A percentile compares a stretch with the other conserved stretches of the same genome.
phyloP scores from a whole-genome alignment of 2,113 vertebrate genomes.

The Platichthys flesus region DNA sequence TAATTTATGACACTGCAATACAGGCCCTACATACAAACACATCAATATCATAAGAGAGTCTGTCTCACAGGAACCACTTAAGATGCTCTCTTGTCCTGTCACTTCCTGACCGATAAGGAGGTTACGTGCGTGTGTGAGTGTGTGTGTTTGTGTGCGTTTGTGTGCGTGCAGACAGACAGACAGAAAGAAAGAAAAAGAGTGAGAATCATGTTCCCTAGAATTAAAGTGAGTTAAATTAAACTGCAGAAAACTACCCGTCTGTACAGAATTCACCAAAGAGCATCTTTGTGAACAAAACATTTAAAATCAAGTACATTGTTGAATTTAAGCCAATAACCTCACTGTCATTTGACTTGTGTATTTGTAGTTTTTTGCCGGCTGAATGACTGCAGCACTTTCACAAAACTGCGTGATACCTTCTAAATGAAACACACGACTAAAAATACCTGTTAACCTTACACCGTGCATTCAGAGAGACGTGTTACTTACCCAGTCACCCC shows the following conservation, averaged over 20 bases:
- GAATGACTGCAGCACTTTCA: not conserved
- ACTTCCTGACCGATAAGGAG: slow-evolving; percentile 77
- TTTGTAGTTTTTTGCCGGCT: not conserved
- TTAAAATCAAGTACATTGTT: not conserved
- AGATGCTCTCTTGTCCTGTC: slow-evolving; percentile 58
- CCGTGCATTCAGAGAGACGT: slow-evolving; percentile 4
- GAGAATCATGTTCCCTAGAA: not conserved
- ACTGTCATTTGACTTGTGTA: not conserved
- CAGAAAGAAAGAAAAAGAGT: not conserved
- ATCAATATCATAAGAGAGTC: slow-evolving; percentile 22
- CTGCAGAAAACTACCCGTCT: not conserved
- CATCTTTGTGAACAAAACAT: not conserved
- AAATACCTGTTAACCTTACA: not conserved
- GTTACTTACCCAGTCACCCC: slow-evolving; percentile 64
- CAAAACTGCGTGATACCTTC: not conserved
- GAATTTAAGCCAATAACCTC: slow-evolving; percentile 4
- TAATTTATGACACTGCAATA: slow-evolving; percentile 12
- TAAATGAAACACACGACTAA: not conserved
- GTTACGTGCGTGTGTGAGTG: slow-evolving; percentile 5
- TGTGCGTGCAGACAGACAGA: not conserved
- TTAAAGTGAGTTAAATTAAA: not conserved
- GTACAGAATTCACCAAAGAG: not conserved
- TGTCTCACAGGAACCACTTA: slow-evolving; percentile 62
- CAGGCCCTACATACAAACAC: slow-evolving; percentile 5
- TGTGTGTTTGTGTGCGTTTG: not conserved